A percentile compares a stretch with the other conserved stretches of the same genome.
Evolutionary conservation across 2,113 vertebrate species (phyloP).

Genomic region (Nicator chloris): DNA sequence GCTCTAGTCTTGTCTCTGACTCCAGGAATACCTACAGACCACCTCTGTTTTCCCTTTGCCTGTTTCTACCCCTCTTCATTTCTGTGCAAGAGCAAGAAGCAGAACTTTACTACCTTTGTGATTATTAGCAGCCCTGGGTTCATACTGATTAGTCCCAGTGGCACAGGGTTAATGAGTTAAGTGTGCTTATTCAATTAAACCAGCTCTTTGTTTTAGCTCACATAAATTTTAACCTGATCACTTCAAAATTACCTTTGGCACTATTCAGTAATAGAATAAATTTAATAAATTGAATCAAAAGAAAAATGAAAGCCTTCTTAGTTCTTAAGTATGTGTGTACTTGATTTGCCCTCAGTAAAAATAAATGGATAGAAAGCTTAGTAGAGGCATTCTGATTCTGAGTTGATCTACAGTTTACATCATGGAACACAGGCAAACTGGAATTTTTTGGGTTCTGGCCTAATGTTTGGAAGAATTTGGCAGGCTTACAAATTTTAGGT

Average conservation of each 20-base stretch:
- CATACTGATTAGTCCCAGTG: constrained; percentile 69
- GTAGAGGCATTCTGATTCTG: background rate
- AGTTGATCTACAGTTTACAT: background rate
- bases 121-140: constrained; percentile 51
- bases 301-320: constrained; percentile 10
- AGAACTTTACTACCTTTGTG: constrained; percentile 56
- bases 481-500: background rate
- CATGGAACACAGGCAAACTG: background rate
- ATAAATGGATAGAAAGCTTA: background rate
- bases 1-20: background rate
- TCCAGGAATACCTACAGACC: background rate
- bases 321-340: background rate
- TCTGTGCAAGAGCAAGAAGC: background rate
- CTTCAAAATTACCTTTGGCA: constrained; percentile 31
- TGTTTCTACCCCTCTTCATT: background rate
- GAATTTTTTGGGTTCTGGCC: background rate
- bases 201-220: constrained; percentile 68
- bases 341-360: constrained; percentile 25
- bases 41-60: background rate
- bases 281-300: background rate
- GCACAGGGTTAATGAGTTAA: constrained; percentile 74
- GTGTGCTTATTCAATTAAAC: constrained; percentile 76
- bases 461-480: background rate
- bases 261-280: constrained; percentile 2
- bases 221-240: constrained; percentile 75